phyloP scores from a whole-genome alignment of 1,140 invertebrate species.

The Penaeus japonicus region DNA sequence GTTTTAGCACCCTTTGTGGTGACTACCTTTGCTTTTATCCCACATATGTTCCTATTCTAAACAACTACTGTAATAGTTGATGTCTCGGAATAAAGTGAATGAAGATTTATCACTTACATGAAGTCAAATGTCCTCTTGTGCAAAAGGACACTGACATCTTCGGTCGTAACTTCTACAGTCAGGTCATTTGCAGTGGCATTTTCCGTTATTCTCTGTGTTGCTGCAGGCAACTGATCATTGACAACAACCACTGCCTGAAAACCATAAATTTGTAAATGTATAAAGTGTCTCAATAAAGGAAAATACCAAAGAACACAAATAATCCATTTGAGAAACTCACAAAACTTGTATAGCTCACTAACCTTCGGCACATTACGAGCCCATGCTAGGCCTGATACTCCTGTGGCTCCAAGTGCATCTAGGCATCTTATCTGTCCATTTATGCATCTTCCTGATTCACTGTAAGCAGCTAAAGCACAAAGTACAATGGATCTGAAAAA shows the following conservation, averaged over 20 bases:
- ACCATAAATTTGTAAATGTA: not conserved
- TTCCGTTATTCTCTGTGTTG: conserved; percentile 51
- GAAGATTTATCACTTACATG: conserved; percentile 48
- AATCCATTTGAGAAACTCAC: not conserved
- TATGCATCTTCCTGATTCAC: conserved; percentile 46
- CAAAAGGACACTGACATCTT: conserved; percentile 56
- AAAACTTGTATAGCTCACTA: not conserved
- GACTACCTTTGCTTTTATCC: too few species aligned
- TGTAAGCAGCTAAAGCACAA: conserved; percentile 57
- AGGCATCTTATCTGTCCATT: conserved; percentile 55
- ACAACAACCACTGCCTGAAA: conserved; percentile 60
- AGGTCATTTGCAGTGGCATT: conserved; percentile 48
- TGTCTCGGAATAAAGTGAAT: not conserved
- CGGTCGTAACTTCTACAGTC: conserved; percentile 40
- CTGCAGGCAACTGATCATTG: conserved; percentile 51
- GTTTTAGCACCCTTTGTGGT: too few species aligned
- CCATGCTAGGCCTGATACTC: conserved; percentile 62
- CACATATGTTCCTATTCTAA: too few species aligned
- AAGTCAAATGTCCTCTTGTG: conserved; percentile 58
- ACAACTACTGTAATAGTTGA: too few species aligned
- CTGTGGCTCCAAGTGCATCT: conserved; percentile 59
- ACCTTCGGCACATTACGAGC: conserved; percentile 58
- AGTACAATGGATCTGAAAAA: conserved; percentile 43
- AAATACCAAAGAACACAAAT: not conserved
- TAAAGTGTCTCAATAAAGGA: not conserved